Conservation (phyloP, 2,888 invertebrate genomes). For the Trichogramma dendrolimi region DNA sequence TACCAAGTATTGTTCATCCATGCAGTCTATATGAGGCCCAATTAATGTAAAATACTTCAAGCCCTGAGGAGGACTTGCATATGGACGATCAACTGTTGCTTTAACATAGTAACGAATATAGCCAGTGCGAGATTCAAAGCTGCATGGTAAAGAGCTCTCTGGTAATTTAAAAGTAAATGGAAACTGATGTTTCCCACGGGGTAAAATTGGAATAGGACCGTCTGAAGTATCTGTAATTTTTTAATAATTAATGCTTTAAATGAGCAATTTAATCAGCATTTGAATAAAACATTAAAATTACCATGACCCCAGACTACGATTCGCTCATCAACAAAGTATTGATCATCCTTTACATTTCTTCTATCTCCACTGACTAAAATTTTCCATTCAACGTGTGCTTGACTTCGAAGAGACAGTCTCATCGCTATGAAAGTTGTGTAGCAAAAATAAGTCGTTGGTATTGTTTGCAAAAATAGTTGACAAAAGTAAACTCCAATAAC, state of each 20-base stretch:
- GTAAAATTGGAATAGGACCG: slow-evolving; percentile 64
- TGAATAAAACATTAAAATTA: slow-evolving; percentile 32
- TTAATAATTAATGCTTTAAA: neutral
- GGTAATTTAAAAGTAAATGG: slow-evolving; percentile 68
- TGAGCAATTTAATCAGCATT: neutral
- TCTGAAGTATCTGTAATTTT: slow-evolving; percentile 55
- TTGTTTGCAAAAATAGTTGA: too few relatives aligned
- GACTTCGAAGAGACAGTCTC: slow-evolving; percentile 67
- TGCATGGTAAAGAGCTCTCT: slow-evolving; percentile 70
- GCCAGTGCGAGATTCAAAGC: slow-evolving; percentile 71
- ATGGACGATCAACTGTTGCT: slow-evolving; percentile 70
- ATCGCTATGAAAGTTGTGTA: slow-evolving; percentile 53
- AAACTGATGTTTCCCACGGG: slow-evolving; percentile 67
- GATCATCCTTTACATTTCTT: slow-evolving; percentile 70
- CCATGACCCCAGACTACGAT: slow-evolving; percentile 72
- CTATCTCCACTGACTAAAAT: slow-evolving; percentile 70
- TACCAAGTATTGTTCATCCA: slow-evolving; percentile 75
- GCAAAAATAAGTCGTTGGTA: too few relatives aligned
- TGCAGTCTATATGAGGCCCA: slow-evolving; percentile 74
- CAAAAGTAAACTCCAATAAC: too few relatives aligned
- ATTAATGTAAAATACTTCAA: slow-evolving; percentile 77
- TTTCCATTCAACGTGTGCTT: slow-evolving; percentile 75
- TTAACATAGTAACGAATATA: slow-evolving; percentile 71
- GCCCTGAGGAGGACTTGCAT: slow-evolving; percentile 73
- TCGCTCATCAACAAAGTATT: slow-evolving; percentile 71